These are phyloP conservation scores for Protonemura montana DNA, from an alignment of 2,888 invertebrate species.

Conservation along the genomic window DNA sequence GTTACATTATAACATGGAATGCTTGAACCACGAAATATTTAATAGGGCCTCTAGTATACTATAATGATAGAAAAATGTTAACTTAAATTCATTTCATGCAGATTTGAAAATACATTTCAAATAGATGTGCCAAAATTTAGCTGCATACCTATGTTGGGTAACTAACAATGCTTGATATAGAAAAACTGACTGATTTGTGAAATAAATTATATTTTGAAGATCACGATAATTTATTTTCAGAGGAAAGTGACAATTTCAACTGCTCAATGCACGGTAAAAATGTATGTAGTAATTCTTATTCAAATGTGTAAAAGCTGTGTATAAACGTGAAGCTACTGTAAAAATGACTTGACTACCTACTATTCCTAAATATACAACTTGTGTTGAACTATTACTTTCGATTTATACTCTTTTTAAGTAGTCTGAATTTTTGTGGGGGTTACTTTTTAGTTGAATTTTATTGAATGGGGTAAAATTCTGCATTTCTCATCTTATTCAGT, in stretches of 20 bases:
- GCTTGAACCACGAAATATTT: not conserved
- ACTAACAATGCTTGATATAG: slow-evolving; percentile 7
- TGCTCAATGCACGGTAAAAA: slow-evolving; percentile 9
- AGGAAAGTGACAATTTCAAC: slow-evolving; percentile 13
- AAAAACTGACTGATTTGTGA: slow-evolving; percentile 7
- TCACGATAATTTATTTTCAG: slow-evolving; percentile 17
- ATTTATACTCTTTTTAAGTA: too few species aligned
- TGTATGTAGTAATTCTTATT: slow-evolving; percentile 23
- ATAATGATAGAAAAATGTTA: not conserved
- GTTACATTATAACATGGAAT: not conserved
- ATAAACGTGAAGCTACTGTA: not conserved
- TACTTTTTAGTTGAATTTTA: too few species aligned
- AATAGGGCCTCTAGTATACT: not conserved
- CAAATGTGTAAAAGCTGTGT: not conserved
- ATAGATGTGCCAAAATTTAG: slow-evolving; percentile 26
- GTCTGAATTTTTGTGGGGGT: too few species aligned
- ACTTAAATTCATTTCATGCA: not conserved
- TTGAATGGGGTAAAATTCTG: too few species aligned
- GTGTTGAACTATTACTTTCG: not conserved
- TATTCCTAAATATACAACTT: slow-evolving; percentile 12
- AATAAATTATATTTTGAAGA: not conserved
- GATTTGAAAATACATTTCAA: not conserved
- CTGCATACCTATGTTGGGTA: slow-evolving; percentile 1
- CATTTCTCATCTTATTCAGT: too few species aligned
- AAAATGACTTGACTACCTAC: not conserved